These are phyloP conservation scores for Acronicta alni DNA, from an alignment of 2,888 invertebrate species.

Conservation along the genomic window DNA sequence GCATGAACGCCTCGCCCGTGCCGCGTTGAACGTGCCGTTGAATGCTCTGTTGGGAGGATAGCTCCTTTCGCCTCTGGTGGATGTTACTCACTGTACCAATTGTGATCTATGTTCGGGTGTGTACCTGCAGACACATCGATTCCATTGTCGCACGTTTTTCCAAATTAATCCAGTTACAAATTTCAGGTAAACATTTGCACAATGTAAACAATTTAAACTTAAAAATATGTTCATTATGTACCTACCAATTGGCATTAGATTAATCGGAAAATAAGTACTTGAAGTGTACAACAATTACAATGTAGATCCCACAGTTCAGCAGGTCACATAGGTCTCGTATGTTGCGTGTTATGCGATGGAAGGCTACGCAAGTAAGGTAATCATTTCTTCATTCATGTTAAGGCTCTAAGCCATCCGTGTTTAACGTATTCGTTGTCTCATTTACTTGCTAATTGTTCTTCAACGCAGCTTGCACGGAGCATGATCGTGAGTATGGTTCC, in stretches of 20 bases:
- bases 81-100: slow-evolving; percentile 46
- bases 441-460: slow-evolving; percentile 91
- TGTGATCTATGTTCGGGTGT: slow-evolving; percentile 48
- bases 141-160: slow-evolving; percentile 44
- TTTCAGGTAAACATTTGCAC: slow-evolving; percentile 33
- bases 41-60: slow-evolving; percentile 59
- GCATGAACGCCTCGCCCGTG: slow-evolving; percentile 75
- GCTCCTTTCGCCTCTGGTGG: slow-evolving; percentile 53
- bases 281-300: slow-evolving; percentile 31
- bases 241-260: slow-evolving; percentile 40
- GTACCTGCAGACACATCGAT: slow-evolving; percentile 56
- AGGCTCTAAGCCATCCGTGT: slow-evolving; percentile 69
- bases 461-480: slow-evolving; percentile 95
- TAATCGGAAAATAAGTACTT: slow-evolving; percentile 32
- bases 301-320: slow-evolving; percentile 47
- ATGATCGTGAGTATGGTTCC: slow-evolving; percentile 94
- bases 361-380: slow-evolving; percentile 57
- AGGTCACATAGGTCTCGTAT: slow-evolving; percentile 49
- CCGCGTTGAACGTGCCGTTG: slow-evolving; percentile 63
- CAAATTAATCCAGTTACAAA: slow-evolving; percentile 46
- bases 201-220: slow-evolving; percentile 2
- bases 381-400: slow-evolving; percentile 67
- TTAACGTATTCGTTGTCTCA: slow-evolving; percentile 83
- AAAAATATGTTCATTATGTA: slow-evolving; percentile 8
- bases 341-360: slow-evolving; percentile 59